Percentiles rank a stretch among this genome's conserved stretches.
These are phyloP conservation scores for Uria aalge DNA, from an alignment of 2,113 vertebrate genomes.

Conservation along the genomic window DNA sequence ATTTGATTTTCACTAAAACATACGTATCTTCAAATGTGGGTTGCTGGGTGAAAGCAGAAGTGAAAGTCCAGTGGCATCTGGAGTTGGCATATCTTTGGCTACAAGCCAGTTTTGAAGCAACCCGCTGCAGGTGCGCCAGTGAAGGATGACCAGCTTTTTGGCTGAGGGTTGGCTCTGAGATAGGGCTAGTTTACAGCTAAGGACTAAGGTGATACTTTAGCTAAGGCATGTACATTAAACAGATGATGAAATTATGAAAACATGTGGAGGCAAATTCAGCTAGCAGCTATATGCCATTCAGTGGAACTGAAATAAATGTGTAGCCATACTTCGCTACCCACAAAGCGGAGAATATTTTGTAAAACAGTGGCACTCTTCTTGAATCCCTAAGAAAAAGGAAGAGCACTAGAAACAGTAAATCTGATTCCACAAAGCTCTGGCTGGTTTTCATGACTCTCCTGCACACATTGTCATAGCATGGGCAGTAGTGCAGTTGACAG, in stretches of 20 bases:
- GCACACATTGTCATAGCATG: rapidly evolving
- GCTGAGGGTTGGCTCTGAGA: neutral
- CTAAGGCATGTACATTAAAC: neutral
- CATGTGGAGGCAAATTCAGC: neutral
- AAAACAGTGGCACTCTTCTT: neutral
- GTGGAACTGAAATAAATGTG: neutral
- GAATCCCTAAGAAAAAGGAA: neutral
- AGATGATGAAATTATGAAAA: neutral
- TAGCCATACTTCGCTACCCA: neutral
- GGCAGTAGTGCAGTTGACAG: too few species aligned
- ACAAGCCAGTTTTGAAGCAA: neutral
- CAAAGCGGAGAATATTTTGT: neutral
- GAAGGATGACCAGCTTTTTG: neutral
- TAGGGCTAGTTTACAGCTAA: neutral
- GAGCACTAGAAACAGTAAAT: neutral
- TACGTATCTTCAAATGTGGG: neutral
- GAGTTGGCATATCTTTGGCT: neutral
- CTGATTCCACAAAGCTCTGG: neutral
- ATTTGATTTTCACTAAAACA: neutral
- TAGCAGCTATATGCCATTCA: neutral
- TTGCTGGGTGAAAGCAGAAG: neutral
- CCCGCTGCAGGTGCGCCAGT: rapidly evolving
- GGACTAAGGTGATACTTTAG: neutral
- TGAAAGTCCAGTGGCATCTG: neutral
- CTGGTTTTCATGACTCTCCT: neutral